Percentiles rank a stretch among this genome's conserved stretches.
Conservation (phyloP, 2,888 invertebrate species). For the Harmothoe impar region DNA sequence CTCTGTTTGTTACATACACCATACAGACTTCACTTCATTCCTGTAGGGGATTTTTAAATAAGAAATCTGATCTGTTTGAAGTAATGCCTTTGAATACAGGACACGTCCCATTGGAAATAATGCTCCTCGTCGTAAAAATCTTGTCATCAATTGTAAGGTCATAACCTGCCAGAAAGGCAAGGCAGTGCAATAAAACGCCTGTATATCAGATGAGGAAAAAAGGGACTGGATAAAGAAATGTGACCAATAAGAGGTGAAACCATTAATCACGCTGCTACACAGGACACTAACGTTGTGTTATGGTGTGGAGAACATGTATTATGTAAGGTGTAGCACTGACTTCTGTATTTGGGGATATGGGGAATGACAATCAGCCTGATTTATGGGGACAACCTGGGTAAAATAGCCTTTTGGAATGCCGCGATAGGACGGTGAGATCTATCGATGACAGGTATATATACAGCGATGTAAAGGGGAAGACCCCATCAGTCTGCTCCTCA, state of each 20-base stretch:
- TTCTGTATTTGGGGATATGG: background rate
- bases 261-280: background rate
- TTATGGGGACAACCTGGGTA: background rate
- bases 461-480: background rate
- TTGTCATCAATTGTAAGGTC: conserved; percentile 5
- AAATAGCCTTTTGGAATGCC: background rate
- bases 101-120: background rate
- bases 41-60: background rate
- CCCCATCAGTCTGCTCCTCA: background rate
- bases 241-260: background rate
- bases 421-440: background rate
- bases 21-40: no score
- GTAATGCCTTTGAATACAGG: background rate
- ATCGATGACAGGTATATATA: background rate
- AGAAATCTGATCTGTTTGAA: conserved; percentile 11
- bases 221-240: background rate
- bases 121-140: background rate
- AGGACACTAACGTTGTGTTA: background rate
- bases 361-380: background rate
- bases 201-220: background rate
- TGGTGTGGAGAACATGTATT: background rate
- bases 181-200: background rate
- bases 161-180: conserved; percentile 30
- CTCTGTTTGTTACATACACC: no score
- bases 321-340: background rate